These are phyloP conservation scores for Axinella damicornis DNA, from an alignment of 37 sponge, comb jelly and placozoan species.

Conservation along the genomic window DNA sequence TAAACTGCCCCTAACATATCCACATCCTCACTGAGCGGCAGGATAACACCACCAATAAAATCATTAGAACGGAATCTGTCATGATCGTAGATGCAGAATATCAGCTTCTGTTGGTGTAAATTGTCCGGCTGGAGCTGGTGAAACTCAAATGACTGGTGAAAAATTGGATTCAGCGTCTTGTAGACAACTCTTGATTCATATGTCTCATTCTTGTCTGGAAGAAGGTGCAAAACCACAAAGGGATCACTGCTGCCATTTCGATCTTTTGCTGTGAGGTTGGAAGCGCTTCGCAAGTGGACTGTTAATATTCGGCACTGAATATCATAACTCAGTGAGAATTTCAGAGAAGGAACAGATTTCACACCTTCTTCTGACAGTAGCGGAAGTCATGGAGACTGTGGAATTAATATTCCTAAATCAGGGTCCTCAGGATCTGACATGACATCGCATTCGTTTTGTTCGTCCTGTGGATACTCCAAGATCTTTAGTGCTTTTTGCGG, in stretches of 20 bases:
- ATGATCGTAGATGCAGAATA: constrained; percentile 40
- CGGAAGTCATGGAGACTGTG: no score
- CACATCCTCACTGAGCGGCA: constrained; percentile 45
- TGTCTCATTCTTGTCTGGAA: constrained; percentile 53
- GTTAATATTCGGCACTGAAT: constrained; percentile 41
- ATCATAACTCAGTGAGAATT: constrained; percentile 62
- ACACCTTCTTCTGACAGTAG: no score
- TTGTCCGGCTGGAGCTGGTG: constrained; percentile 28
- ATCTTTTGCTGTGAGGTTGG: constrained; percentile 27
- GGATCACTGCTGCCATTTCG: constrained; percentile 31
- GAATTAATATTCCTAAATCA: no score
- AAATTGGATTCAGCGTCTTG: constrained; percentile 30
- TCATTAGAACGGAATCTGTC: constrained; percentile 20
- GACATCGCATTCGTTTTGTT: no score
- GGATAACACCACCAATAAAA: constrained; percentile 36
- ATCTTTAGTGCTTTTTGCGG: no score
- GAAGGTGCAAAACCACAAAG: constrained; percentile 49
- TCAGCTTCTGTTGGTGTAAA: constrained; percentile 24
- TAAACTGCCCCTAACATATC: constrained; percentile 56
- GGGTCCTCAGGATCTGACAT: no score
- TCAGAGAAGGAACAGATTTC: constrained; percentile 38
- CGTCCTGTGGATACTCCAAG: no score
- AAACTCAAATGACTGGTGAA: constrained; percentile 76
- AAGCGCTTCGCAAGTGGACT: constrained; percentile 44
- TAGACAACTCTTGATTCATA: constrained; percentile 40